phyloP scores from a whole-genome alignment of 1,140 invertebrate species.

The Babylonia areolata region DNA sequence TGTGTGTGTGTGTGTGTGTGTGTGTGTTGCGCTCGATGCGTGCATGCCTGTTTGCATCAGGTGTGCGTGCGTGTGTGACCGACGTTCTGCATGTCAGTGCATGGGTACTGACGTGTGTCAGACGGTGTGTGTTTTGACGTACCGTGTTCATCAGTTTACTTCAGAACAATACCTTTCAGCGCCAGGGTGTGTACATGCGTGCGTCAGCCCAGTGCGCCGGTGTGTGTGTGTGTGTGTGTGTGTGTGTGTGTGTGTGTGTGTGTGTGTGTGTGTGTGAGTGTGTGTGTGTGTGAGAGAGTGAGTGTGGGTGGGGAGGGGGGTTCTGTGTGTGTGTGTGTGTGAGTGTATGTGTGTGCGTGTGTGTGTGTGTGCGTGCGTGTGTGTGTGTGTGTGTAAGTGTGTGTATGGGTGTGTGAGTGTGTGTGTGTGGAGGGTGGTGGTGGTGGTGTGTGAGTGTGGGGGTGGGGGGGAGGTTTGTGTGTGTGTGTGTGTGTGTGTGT shows the following conservation, averaged over 20 bases:
- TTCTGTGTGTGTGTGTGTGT: constrained; percentile 6
- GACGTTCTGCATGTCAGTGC: too few species aligned
- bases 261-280: neutral
- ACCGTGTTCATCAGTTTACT: too few species aligned
- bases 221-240: neutral
- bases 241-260: neutral
- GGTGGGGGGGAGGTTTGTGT: neutral
- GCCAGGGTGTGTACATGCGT: too few species aligned
- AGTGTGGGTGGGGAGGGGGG: neutral
- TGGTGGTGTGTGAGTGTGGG: neutral
- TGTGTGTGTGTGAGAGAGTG: neutral
- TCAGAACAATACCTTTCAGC: too few species aligned
- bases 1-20: too few species aligned
- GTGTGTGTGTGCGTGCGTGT: neutral
- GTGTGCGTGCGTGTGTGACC: too few species aligned
- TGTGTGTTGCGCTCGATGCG: too few species aligned
- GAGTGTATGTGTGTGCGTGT: neutral
- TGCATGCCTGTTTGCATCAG: too few species aligned
- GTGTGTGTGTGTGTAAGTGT: neutral
- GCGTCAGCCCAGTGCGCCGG: too few species aligned
- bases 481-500: neutral
- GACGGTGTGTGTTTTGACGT: too few species aligned
- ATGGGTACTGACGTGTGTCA: too few species aligned
- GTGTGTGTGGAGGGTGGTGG: neutral
- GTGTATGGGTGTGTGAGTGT: neutral